Conservation (phyloP, 2,797 vertebrate species). For the Myripristis jacobus region DNA sequence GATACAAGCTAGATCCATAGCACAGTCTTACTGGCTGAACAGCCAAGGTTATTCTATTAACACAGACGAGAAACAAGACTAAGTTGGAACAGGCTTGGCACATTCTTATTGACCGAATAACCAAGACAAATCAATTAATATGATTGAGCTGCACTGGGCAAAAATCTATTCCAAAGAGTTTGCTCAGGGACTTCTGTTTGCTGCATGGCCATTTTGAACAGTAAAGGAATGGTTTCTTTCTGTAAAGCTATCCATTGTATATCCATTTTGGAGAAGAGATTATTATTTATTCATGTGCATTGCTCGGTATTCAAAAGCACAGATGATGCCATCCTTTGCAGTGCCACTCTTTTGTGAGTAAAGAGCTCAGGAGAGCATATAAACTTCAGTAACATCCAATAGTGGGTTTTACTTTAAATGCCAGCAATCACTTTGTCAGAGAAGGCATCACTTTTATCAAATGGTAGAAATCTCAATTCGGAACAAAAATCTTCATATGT, state of each 20-base stretch:
- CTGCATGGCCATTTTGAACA: background rate
- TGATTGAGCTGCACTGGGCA: background rate
- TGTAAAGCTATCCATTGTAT: too few relatives aligned
- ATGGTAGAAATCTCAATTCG: background rate
- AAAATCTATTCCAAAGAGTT: constrained; percentile 17
- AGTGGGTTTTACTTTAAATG: background rate
- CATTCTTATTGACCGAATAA: constrained; percentile 42
- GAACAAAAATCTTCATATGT: constrained; percentile 20
- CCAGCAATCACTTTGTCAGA: too few relatives aligned
- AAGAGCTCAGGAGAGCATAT: background rate
- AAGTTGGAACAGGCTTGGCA: constrained; percentile 36
- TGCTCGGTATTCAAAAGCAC: constrained; percentile 16
- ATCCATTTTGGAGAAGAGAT: too few relatives aligned
- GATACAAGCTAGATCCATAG: constrained; percentile 64
- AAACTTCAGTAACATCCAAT: background rate
- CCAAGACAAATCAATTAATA: constrained; percentile 28
- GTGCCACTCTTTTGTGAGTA: constrained; percentile 5
- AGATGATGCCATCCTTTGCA: background rate
- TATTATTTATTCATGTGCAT: too few relatives aligned
- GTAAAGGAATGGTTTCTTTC: too few relatives aligned
- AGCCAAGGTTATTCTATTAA: constrained; percentile 54
- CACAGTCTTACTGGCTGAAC: constrained; percentile 19
- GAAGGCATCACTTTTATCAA: too few relatives aligned
- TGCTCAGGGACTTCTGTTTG: background rate
- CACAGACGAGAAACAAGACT: constrained; percentile 48